phyloP scores from a whole-genome alignment of 2,797 vertebrate species.

The Emydoidea blandingii region DNA sequence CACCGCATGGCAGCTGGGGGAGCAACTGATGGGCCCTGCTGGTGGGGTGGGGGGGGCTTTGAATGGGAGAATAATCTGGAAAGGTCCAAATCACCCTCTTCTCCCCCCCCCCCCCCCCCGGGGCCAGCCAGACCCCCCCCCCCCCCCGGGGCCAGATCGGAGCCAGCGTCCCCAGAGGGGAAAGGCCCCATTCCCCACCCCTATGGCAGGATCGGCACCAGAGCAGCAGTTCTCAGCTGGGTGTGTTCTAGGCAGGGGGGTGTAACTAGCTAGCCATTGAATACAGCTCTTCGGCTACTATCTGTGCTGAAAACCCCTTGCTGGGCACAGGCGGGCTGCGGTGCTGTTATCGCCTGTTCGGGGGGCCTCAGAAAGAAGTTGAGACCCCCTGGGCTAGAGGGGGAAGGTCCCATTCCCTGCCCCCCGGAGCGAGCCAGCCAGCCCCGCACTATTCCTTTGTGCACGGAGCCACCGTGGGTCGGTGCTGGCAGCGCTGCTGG shows the following conservation, averaged over 20 bases:
- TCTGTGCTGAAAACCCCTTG: background rate
- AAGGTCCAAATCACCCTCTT: background rate
- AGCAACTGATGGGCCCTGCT: background rate
- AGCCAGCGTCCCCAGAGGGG: background rate
- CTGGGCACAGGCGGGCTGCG: background rate
- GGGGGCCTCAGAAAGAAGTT: background rate
- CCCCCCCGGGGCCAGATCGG: background rate
- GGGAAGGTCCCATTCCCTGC: background rate
- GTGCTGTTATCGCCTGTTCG: too few species aligned
- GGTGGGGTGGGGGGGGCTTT: too few species aligned
- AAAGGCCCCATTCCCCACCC: background rate
- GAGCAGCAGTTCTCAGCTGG: background rate
- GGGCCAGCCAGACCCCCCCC: background rate
- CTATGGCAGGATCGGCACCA: background rate
- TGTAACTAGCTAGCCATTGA: too few species aligned
- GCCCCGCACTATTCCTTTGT: background rate
- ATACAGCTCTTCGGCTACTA: too few species aligned
- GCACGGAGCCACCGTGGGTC: background rate
- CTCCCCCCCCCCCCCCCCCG: too few species aligned
- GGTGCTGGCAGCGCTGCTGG: background rate
- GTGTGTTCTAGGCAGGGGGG: too few species aligned
- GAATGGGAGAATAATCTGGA: background rate
- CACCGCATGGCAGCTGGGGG: background rate
- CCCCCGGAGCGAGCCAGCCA: background rate
- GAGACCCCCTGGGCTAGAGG: background rate